Base-by-base conservation (phyloP, 2,113 vertebrate genomes). In the Malurus cyaneus region DNA sequence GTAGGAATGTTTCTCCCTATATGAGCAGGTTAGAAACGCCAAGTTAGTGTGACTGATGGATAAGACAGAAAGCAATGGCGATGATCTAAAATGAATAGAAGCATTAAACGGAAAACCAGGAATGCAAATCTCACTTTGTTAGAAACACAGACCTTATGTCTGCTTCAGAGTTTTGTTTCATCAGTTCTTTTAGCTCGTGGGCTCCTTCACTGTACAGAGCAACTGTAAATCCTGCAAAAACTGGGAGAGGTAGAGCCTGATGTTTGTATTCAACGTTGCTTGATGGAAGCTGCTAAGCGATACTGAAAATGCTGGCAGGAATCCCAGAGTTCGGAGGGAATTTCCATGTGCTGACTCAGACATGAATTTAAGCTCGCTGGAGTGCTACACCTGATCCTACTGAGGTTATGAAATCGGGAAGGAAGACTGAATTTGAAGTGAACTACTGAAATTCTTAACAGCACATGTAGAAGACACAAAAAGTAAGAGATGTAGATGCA, bases 341-440 rank as follows among this genome's bases (percentile, higher is more conserved):
- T 95, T 96, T 94, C 86, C 83, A 71, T 83, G 76, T 94, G 96
- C 95, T 96, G 96, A 96, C 86, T 96, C 95, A 96, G 94, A 83
- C 56, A 31, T 12, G 76, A 78, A 84, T 86, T 92, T 74, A 54
- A 92, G 49, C 77, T 94, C 26, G 4, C 69, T 62, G 53, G 41
- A 93, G 52, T 73, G 39, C 44, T 93, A 62, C 80, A 91, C 76
- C 94, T 95, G 92, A 95, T 93, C 42, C 26, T 64, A 16, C 32
- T n/a, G 56, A 67, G 72, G 52, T 76, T 86, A 56, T 25, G 29
- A 88, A 88, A 74, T 41, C 56, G 73, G 77, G 52, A 92, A 94
- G 31, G 18, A 71, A 81, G 78, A 31, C 52, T 61, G 50, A 82
- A 64, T 76, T 76, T 31, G 67, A 76, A 42, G 49, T 41, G 59